A percentile compares a stretch with the other conserved stretches of the same genome.
phyloP scores from a whole-genome alignment of 2,113 vertebrate species.

The Dipodomys spectabilis region DNA sequence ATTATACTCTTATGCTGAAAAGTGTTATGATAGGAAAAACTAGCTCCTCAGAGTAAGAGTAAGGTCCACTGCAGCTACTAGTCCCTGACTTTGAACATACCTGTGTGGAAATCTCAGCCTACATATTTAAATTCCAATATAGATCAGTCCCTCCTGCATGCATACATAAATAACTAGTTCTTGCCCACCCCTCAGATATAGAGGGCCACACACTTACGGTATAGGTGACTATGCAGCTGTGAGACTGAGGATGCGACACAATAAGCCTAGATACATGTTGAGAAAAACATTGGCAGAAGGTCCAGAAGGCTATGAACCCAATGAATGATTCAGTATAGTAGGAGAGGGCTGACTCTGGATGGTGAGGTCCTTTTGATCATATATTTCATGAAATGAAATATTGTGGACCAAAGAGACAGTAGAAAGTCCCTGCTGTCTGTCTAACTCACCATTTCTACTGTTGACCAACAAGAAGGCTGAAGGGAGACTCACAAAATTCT shows the following conservation, averaged over 20 bases:
- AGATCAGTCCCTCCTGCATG: not conserved
- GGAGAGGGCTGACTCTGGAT: not conserved
- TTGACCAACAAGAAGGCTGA: not conserved
- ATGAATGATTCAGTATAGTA: not conserved
- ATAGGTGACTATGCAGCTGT: not conserved
- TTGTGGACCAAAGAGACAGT: accelerated
- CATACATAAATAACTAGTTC: not conserved
- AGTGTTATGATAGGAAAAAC: not conserved
- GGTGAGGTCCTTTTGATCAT: not conserved
- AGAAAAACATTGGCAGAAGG: not conserved
- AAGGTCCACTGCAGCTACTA: not conserved
- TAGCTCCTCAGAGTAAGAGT: not conserved
- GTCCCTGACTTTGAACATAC: not conserved
- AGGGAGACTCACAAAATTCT: not conserved
- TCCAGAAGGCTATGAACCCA: not conserved
- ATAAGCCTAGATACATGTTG: not conserved
- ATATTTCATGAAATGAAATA: not conserved
- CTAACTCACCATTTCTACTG: not conserved
- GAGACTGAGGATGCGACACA: not conserved
- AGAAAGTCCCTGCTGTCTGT: not conserved
- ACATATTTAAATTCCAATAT: not conserved
- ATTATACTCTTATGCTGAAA: not conserved
- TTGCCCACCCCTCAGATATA: not conserved
- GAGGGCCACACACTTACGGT: not conserved
- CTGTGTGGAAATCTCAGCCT: not conserved